A percentile compares a stretch with the other conserved stretches of the same genome.
These are phyloP conservation scores for Edolisoma coerulescens DNA, from an alignment of 2,113 vertebrate genomes.

Conservation along the genomic window DNA sequence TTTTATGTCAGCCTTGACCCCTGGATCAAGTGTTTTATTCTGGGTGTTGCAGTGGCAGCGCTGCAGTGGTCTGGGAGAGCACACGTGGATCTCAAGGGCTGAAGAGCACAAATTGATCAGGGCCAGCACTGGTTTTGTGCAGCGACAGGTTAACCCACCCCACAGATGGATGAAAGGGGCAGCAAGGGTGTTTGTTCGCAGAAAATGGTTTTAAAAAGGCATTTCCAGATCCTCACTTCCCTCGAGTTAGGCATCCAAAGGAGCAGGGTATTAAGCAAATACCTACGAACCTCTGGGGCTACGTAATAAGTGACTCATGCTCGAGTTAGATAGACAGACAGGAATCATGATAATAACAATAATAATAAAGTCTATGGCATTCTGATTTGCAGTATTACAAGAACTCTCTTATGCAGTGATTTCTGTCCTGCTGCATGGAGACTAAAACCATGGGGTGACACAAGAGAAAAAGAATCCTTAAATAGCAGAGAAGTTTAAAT, in stretches of 20 bases:
- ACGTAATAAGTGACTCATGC: neutral
- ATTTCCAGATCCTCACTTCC: neutral
- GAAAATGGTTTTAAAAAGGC: neutral
- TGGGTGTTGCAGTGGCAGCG: neutral
- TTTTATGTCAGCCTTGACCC: neutral
- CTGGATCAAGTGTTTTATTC: neutral
- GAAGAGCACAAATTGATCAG: neutral
- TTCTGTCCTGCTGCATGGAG: neutral
- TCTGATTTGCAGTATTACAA: neutral
- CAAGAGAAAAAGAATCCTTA: neutral
- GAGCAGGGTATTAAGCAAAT: neutral
- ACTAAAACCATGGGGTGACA: neutral
- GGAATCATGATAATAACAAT: neutral
- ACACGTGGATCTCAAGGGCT: neutral
- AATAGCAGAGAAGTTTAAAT: constrained; percentile 6
- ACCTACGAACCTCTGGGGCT: neutral
- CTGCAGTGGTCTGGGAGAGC: neutral
- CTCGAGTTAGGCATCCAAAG: neutral
- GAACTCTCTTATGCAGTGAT: neutral
- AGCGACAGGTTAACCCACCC: neutral
- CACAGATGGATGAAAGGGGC: neutral
- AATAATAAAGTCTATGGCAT: neutral
- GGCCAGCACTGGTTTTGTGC: neutral
- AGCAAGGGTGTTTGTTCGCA: neutral
- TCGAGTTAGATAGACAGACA: neutral